Percentiles rank a stretch among this genome's conserved stretches.
Evolutionary conservation across 2,113 vertebrate genomes (phyloP).

Genomic region (Thomomys bottae): DNA sequence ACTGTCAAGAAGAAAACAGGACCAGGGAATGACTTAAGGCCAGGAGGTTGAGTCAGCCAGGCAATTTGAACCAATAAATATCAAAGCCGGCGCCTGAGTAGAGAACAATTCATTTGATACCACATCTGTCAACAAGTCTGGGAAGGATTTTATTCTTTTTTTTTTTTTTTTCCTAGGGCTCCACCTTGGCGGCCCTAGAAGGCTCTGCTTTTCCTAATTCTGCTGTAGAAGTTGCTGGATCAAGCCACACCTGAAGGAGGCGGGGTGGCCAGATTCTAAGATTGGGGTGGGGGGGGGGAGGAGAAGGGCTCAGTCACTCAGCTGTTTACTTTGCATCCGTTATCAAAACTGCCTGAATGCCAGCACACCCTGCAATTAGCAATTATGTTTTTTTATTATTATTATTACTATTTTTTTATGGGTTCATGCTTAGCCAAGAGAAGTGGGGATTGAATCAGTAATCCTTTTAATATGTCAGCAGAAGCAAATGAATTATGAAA

Average conservation of each 20-base stretch:
- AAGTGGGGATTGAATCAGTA: constrained; percentile 79
- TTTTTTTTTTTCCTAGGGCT: constrained; percentile 83
- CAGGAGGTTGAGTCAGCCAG: constrained; percentile 85
- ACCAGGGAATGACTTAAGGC: constrained; percentile 83
- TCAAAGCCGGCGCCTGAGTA: constrained; percentile 87
- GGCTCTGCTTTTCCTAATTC: constrained; percentile 55
- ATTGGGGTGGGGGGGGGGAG: too few relatives aligned
- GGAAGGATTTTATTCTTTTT: constrained; percentile 79
- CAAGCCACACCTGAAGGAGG: constrained; percentile 68
- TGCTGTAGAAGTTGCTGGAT: constrained; percentile 62
- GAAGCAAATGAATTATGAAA: constrained; percentile 85
- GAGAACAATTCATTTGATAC: constrained; percentile 89
- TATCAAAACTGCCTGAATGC: constrained; percentile 62
- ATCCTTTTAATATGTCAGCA: constrained; percentile 81
- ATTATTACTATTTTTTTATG: too few relatives aligned
- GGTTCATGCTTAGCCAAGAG: constrained; percentile 81
- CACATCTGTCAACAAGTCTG: constrained; percentile 87
- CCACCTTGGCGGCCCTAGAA: constrained; percentile 79
- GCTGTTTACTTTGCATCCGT: constrained; percentile 26
- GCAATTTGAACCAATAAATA: constrained; percentile 91
- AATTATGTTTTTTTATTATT: too few relatives aligned
- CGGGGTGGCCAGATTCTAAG: too few relatives aligned
- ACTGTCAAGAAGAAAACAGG: constrained; percentile 85
- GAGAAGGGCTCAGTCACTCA: fast-evolving
- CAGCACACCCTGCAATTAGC: constrained; percentile 82